Evolutionary conservation across 2,797 vertebrate species (phyloP), one percentile per base, ranked within the genome.

Genomic region (Psittacula echo): DNA sequence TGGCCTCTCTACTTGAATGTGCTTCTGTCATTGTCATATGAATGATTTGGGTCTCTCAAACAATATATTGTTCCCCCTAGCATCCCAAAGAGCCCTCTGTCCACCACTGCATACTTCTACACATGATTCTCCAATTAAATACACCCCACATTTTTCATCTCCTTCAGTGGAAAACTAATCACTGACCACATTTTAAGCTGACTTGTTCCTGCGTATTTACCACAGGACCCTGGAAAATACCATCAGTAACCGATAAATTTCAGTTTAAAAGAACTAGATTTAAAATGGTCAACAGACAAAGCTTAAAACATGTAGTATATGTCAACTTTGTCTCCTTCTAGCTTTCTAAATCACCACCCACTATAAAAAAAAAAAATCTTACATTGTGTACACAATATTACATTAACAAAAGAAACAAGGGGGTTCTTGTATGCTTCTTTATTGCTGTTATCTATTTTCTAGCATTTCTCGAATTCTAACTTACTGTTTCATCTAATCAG

Each of bases 41-140:
- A 66, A 60, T 21, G 8, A 21, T 0, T 5, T 5, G 19, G 67
- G 67, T 14, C 7, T 60, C 71, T 34, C 54, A 65, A 27, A 27
- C 3, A 17, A 66, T 4, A 4, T 3, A 5, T 2, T 8, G 9
- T 3, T 56, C 56, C 27, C 20, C 6, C 2, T 2, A 17, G 17
- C 34, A 62, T 14, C 42, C 53, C 62, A 30, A 67, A 71, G 26
- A 65, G 3, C 8, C 24, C 53, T 27, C 23, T 0, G 2, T 16
- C 32, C 72, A 70, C 42, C 68, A 26, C 9, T 18, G 16, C 9
- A 3, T 18, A 44, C 26, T 62, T 51, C 76, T 29, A 23, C 13
- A 80, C 10, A 22, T 1, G 4, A 68, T 29, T n/a, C 32, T 22
- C 34, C n/a, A 65, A 0, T 4, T 15, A 62, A 64, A 72, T 16